Percentiles rank a stretch among this genome's conserved stretches.
phyloP scores from a whole-genome alignment of 2,113 vertebrate species.

The Catharus minimus region DNA sequence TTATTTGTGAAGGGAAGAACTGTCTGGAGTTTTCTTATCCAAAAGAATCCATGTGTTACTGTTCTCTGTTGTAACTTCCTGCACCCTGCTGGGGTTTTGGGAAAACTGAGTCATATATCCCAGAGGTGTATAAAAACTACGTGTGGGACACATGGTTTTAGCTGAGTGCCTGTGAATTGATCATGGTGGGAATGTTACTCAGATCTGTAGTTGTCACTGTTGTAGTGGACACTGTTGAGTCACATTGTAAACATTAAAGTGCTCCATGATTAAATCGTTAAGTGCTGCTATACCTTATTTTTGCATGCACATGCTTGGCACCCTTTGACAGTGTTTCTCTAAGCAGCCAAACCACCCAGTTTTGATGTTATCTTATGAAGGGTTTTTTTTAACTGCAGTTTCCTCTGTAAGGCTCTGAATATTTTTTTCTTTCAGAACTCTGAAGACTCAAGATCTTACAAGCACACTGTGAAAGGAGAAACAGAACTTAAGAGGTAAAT shows the following conservation, averaged over 20 bases:
- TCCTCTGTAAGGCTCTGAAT: not conserved
- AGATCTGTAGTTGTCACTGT: not conserved
- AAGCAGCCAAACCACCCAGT: not conserved
- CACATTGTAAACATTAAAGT: not conserved
- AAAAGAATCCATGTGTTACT: not conserved
- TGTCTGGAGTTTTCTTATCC: not conserved
- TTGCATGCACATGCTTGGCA: not conserved
- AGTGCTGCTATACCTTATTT: not conserved
- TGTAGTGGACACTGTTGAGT: not conserved
- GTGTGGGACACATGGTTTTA: not conserved
- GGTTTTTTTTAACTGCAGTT: not conserved
- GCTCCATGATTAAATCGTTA: not conserved
- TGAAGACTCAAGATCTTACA: constrained; percentile 28
- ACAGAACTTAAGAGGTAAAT: constrained; percentile 65
- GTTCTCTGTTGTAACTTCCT: not conserved
- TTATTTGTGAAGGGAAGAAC: not conserved
- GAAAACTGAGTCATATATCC: fast-evolving
- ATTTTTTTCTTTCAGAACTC: constrained; percentile 61
- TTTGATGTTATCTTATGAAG: not conserved
- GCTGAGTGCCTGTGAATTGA: not conserved
- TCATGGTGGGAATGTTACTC: not conserved
- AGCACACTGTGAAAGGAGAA: constrained; percentile 13
- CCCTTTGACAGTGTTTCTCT: not conserved
- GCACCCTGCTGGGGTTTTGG: not conserved
- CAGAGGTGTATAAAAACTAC: not conserved